phyloP scores from a whole-genome alignment of 1,140 invertebrate species.

The Ceratosolen solmsi region DNA sequence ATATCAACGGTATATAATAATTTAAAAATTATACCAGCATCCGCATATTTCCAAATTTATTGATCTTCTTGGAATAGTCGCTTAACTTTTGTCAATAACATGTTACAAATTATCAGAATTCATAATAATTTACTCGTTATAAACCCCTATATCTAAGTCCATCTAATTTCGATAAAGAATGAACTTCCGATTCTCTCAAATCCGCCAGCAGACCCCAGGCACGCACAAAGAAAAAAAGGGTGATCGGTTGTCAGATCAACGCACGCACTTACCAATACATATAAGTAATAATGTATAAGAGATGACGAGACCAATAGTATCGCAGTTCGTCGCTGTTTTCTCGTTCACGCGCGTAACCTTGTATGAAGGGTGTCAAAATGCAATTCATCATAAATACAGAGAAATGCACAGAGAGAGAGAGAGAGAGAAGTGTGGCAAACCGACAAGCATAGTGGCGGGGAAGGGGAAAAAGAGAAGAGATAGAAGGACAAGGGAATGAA shows the following conservation, averaged over 20 bases:
- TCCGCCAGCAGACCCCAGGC: neutral
- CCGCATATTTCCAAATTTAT: neutral
- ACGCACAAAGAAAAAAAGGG: neutral
- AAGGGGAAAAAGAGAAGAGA: slow-evolving; percentile 11
- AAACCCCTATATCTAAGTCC: neutral
- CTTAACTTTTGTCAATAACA: slow-evolving; percentile 7
- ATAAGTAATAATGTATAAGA: slow-evolving; percentile 54
- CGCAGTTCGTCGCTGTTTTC: slow-evolving; percentile 10
- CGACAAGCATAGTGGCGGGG: neutral
- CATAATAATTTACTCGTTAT: slow-evolving; percentile 13
- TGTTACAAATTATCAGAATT: slow-evolving; percentile 26
- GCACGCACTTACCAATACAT: neutral
- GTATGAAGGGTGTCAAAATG: slow-evolving; percentile 63
- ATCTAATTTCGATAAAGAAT: slow-evolving; percentile 12
- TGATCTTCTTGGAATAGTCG: neutral
- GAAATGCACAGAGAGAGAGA: slow-evolving; percentile 31
- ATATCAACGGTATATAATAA: neutral
- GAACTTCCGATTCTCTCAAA: slow-evolving; percentile 17
- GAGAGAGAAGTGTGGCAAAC: neutral
- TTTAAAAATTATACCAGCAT: neutral
- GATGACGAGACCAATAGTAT: slow-evolving; percentile 62
- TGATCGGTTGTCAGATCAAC: neutral
- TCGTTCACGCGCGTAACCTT: slow-evolving; percentile 53
- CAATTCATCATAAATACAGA: slow-evolving; percentile 63
- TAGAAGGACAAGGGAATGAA: slow-evolving; percentile 4